Evolutionary conservation across 1,140 invertebrate genomes (phyloP).

Genomic region (Panagrolaimus sp.): DNA sequence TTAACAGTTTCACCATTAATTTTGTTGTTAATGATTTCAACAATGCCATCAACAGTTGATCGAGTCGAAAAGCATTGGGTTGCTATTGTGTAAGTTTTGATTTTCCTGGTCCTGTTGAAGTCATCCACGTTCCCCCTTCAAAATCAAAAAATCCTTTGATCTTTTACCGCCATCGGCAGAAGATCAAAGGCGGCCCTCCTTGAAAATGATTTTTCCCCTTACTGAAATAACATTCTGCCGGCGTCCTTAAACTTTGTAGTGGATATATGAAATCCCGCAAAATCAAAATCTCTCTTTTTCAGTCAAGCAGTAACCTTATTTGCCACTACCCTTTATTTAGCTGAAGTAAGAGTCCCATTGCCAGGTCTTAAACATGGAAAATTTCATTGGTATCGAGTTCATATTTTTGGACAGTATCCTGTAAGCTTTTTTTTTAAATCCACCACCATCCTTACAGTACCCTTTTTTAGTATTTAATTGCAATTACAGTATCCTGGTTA

Average conservation of each 20-base stretch:
- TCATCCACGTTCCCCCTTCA: too few relatives aligned
- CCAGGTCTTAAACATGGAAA: constrained; percentile 46
- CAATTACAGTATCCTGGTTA: constrained; percentile 51
- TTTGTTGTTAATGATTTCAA: constrained; percentile 50
- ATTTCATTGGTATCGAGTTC: constrained; percentile 38
- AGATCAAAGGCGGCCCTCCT: too few relatives aligned
- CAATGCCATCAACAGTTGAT: constrained; percentile 44
- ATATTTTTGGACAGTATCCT: constrained; percentile 58
- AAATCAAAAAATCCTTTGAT: too few relatives aligned
- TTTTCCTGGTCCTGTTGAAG: constrained; percentile 16
- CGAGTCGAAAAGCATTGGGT: constrained; percentile 56
- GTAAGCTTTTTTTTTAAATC: constrained; percentile 22
- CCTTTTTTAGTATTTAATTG: constrained; percentile 50
- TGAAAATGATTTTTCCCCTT: too few relatives aligned
- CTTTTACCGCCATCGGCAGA: too few relatives aligned
- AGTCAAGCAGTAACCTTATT: constrained; percentile 52
- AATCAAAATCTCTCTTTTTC: neutral
- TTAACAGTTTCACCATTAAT: constrained; percentile 55
- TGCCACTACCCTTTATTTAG: constrained; percentile 52
- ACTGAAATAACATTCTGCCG: too few relatives aligned
- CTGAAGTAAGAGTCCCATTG: constrained; percentile 46
- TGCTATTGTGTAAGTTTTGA: constrained; percentile 40
- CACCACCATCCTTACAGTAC: constrained; percentile 8
- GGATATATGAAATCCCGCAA: too few relatives aligned
- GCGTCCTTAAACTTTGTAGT: too few relatives aligned